Percentiles rank a stretch among this genome's conserved stretches.
Conservation (phyloP, 2,797 vertebrate genomes). For the Poliocrania exsul region DNA sequence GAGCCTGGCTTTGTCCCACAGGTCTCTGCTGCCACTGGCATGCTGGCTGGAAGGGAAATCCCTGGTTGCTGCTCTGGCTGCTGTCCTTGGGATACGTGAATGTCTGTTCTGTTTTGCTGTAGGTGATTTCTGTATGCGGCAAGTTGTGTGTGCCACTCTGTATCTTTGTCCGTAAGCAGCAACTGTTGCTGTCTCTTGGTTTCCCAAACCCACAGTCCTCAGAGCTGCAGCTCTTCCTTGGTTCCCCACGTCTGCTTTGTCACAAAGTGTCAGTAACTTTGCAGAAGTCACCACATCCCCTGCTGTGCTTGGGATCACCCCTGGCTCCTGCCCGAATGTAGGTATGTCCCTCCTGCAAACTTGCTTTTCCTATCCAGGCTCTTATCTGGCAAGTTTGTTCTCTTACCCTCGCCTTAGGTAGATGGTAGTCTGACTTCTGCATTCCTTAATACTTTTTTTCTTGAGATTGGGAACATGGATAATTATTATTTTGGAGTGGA, state of each 20-base stretch:
- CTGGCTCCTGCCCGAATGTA: background rate
- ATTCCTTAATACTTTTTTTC: background rate
- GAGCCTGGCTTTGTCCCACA: background rate
- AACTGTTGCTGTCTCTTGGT: background rate
- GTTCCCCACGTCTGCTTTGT: background rate
- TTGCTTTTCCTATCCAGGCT: background rate
- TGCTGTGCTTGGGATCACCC: background rate
- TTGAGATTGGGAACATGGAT: background rate
- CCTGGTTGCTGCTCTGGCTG: background rate
- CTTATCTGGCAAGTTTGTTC: background rate
- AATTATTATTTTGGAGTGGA: background rate
- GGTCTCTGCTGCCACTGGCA: background rate
- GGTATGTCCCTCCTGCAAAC: background rate
- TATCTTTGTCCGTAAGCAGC: background rate
- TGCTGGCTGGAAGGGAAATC: background rate
- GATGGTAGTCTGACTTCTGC: background rate
- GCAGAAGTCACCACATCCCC: background rate
- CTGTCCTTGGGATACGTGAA: background rate
- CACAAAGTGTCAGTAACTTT: background rate
- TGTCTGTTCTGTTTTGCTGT: background rate
- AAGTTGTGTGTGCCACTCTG: background rate
- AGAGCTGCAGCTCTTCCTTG: background rate
- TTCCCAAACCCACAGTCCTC: background rate
- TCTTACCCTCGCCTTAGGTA: background rate
- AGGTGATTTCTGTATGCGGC: background rate